These are phyloP conservation scores for Pseudomyrmex sp. DNA, from an alignment of 1,140 invertebrate genomes.

Conservation along the genomic window DNA sequence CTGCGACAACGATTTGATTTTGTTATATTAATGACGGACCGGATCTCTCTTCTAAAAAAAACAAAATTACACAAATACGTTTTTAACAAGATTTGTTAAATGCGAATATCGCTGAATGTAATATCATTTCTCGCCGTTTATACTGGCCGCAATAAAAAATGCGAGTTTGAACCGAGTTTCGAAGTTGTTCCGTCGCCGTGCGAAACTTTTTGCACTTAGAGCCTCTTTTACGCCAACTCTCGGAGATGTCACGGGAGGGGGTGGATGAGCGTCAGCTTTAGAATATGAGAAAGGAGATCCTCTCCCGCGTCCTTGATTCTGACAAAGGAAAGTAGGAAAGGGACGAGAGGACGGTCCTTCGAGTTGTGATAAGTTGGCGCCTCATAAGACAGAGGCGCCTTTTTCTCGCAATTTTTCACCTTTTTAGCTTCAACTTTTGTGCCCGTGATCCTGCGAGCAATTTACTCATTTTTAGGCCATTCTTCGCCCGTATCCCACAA, in stretches of 20 bases:
- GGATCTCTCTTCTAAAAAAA: not conserved
- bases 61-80: slow-evolving; percentile 7
- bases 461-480: slow-evolving; percentile 71
- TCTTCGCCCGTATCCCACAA: slow-evolving; percentile 51
- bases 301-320: slow-evolving; percentile 74
- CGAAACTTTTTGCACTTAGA: slow-evolving; percentile 72
- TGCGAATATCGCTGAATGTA: slow-evolving; percentile 51
- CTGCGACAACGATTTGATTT: not conserved
- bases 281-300: slow-evolving; percentile 76
- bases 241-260: slow-evolving; percentile 35
- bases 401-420: slow-evolving; percentile 75
- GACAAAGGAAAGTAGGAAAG: slow-evolving; percentile 70
- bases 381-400: slow-evolving; percentile 66
- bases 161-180: slow-evolving; percentile 67
- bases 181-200: slow-evolving; percentile 60
- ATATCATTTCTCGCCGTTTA: slow-evolving; percentile 65
- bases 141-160: slow-evolving; percentile 55
- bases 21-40: slow-evolving; percentile 1
- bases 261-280: slow-evolving; percentile 72
- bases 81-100: slow-evolving; percentile 41
- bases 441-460: slow-evolving; percentile 63
- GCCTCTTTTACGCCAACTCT: slow-evolving; percentile 64
- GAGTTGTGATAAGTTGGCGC: slow-evolving; percentile 73
- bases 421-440: slow-evolving; percentile 70
- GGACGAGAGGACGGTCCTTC: slow-evolving; percentile 67